Evolutionary conservation across 2,113 vertebrate species (phyloP).

Genomic region (Phalacrocorax pelagicus): DNA sequence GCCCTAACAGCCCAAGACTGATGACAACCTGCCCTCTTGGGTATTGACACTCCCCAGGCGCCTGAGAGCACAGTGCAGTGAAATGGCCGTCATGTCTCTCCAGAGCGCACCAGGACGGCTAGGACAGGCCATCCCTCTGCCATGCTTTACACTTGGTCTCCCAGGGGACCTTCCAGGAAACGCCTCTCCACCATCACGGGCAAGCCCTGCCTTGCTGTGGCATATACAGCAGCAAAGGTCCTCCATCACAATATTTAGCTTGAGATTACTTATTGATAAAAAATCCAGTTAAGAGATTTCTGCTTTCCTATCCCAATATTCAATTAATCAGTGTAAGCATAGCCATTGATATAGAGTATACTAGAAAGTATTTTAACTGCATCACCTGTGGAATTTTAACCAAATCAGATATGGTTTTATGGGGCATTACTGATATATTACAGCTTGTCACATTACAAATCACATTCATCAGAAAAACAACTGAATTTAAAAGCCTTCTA

Average conservation of each 20-base stretch:
- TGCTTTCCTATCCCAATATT: background rate
- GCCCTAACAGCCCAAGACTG: fast-evolving
- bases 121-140: background rate
- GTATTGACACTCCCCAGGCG: background rate
- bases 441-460: background rate
- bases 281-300: background rate
- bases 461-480: fast-evolving
- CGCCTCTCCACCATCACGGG: fast-evolving
- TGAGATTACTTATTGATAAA: background rate
- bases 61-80: background rate
- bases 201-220: background rate
- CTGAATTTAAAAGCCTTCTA: background rate
- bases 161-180: background rate
- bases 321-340: background rate
- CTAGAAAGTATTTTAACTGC: background rate
- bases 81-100: fast-evolving
- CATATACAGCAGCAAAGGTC: background rate
- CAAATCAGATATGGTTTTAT: background rate
- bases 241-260: fast-evolving
- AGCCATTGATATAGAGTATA: background rate
- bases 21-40: background rate
- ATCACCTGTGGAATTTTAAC: background rate
- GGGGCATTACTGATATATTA: background rate
- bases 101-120: fast-evolving
- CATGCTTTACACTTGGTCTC: background rate